A percentile compares a stretch with the other conserved stretches of the same genome.
These are phyloP conservation scores for Leptinotarsa juncta DNA, from an alignment of 2,888 invertebrate species.

Conservation along the genomic window DNA sequence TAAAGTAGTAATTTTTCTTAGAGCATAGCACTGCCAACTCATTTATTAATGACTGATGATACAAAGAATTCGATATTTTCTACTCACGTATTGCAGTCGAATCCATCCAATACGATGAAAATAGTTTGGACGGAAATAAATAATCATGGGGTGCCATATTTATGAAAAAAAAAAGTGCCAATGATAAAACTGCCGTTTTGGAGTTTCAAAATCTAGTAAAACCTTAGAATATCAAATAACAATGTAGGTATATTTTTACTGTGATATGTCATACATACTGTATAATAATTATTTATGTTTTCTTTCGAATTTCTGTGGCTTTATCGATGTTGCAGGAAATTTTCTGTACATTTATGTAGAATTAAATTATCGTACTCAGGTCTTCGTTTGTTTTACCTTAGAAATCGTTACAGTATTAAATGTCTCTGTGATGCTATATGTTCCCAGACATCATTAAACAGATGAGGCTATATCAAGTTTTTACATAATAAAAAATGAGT, in stretches of 20 bases:
- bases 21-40: background rate
- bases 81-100: background rate
- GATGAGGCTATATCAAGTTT: too few relatives aligned
- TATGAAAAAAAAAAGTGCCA: background rate
- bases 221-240: conserved; percentile 26
- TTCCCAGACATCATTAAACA: too few relatives aligned
- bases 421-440: too few relatives aligned
- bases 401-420: background rate
- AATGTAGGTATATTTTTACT: conserved; percentile 47
- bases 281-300: conserved; percentile 50
- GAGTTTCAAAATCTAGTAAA: conserved; percentile 6
- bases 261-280: conserved; percentile 54
- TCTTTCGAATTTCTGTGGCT: conserved; percentile 36
- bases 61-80: background rate
- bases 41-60: background rate
- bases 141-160: background rate
- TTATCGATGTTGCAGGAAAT: conserved; percentile 33
- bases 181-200: background rate
- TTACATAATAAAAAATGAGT: too few relatives aligned
- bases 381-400: conserved; percentile 22
- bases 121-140: too few relatives aligned
- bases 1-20: too few relatives aligned
- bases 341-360: conserved; percentile 49
- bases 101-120: background rate
- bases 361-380: conserved; percentile 43